Evolutionary conservation across 2,797 vertebrate species (phyloP), one percentile per base, ranked within the genome.

Genomic region (Eleutherodactylus coqui): DNA sequence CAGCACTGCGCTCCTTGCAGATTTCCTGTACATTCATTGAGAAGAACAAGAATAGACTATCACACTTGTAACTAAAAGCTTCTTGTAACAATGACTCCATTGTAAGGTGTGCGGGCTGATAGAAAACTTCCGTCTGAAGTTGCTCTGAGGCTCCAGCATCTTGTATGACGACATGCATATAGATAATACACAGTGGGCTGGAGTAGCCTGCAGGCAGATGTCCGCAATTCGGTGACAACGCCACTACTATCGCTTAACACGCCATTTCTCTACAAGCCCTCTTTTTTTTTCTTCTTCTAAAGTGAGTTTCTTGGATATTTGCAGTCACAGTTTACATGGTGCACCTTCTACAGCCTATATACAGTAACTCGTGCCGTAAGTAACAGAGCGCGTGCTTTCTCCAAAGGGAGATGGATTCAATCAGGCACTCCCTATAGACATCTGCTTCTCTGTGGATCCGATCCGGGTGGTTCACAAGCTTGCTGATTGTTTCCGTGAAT

Each of bases 21-120:
- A 34, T 75, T 89, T 89, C 89, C 89, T 85, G 86, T 47, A 2
- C 83, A 83, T 84, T 87, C 72, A 64, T 21, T 7, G 16, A 24
- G 19, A 27, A 81, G 49, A 88, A 82, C 86, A 86, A 53, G 62
- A 85, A 85, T 49, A 62, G 84, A 17, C 83, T 78, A 62, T 87
- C 87, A 27, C 24, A 10, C 11, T 79, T 0, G n/a, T 1, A 27
- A 55, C 70, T 32, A 9, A 55, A 34, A 69, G 70, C n/a, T 49
- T 16, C 8, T 43, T 19, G 69, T 69, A 84, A 85, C 78, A 85
- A 84, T 82, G 77, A 29, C 60, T 62, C 53, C 78, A 85, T 88
- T 88, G 82, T 85, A n/a, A 51, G 7, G 60, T 64, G n/a, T 47
- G 11, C 62, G 21, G 14, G 19, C 69, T 62, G 86, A 87, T 87